A percentile compares a stretch with the other conserved stretches of the same genome.
Evolutionary conservation across 2,888 invertebrate species (phyloP).

Genomic region (Ditula angustiorana): DNA sequence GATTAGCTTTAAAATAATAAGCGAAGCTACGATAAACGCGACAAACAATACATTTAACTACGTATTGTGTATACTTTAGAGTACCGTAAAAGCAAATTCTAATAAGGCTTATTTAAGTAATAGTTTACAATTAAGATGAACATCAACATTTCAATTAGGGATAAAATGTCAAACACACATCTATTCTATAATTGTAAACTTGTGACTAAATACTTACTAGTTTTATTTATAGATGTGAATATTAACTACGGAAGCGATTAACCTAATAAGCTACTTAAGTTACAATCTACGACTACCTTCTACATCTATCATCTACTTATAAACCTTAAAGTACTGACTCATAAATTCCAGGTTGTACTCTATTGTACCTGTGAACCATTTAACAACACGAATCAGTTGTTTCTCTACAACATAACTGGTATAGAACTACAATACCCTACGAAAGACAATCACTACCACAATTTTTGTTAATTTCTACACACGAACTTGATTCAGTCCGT

Average conservation of each 20-base stretch:
- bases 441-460: background rate
- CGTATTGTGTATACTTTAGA: too few relatives aligned
- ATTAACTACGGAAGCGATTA: conserved; percentile 23
- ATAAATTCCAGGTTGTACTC: conserved; percentile 16
- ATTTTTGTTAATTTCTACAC: background rate
- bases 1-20: too few relatives aligned
- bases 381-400: background rate
- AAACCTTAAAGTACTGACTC: conserved; percentile 69
- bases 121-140: too few relatives aligned
- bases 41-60: too few relatives aligned
- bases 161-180: too few relatives aligned
- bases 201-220: too few relatives aligned
- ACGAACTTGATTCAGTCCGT: background rate
- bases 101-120: too few relatives aligned
- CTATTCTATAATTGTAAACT: too few relatives aligned
- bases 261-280: conserved; percentile 26
- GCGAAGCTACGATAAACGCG: too few relatives aligned
- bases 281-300: conserved; percentile 46
- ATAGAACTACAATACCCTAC: background rate
- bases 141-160: too few relatives aligned
- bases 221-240: background rate
- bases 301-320: conserved; percentile 46
- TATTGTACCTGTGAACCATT: conserved; percentile 18
- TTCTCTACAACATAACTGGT: background rate
- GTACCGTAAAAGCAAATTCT: too few relatives aligned